Percentiles rank a stretch among this genome's conserved stretches.
These are phyloP conservation scores for Helicoverpa zea DNA, from an alignment of 1,140 invertebrate genomes.

Conservation along the genomic window DNA sequence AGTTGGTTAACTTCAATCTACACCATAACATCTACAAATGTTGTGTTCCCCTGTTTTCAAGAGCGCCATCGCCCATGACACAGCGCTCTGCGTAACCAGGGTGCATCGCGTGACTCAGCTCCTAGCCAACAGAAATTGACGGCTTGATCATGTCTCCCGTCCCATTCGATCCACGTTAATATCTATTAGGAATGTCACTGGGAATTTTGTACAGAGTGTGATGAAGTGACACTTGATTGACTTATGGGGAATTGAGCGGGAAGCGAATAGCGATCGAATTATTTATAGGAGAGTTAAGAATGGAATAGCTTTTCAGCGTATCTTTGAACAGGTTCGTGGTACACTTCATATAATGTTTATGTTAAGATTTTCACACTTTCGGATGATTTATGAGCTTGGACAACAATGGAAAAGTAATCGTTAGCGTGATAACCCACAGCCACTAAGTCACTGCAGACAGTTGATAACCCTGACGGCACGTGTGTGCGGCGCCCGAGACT, in stretches of 20 bases:
- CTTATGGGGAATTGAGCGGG: not conserved
- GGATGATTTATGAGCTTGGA: too few species aligned
- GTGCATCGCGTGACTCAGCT: slow-evolving; percentile 41
- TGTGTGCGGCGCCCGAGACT: slow-evolving; percentile 63
- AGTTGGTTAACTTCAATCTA: not conserved
- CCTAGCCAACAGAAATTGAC: slow-evolving; percentile 30
- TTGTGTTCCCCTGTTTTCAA: not conserved
- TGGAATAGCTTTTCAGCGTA: too few species aligned
- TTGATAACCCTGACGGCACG: slow-evolving; percentile 47
- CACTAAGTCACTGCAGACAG: slow-evolving; percentile 25
- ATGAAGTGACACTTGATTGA: not conserved
- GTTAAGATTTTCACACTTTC: too few species aligned
- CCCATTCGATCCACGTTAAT: slow-evolving; percentile 16
- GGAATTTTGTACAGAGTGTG: not conserved
- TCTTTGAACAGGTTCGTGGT: too few species aligned
- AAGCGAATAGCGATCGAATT: not conserved
- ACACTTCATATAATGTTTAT: too few species aligned
- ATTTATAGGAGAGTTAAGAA: not conserved
- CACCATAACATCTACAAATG: not conserved
- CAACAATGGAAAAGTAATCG: too few species aligned
- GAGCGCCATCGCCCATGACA: slow-evolving; percentile 22
- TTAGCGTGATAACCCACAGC: slow-evolving; percentile 4
- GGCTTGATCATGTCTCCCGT: slow-evolving; percentile 27
- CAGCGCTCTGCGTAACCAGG: not conserved
- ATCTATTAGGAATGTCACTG: slow-evolving; percentile 12